Percentiles rank a stretch among this genome's conserved stretches.
Evolutionary conservation across 2,797 vertebrate genomes (phyloP).

Genomic region (Mionectes olivaceus): DNA sequence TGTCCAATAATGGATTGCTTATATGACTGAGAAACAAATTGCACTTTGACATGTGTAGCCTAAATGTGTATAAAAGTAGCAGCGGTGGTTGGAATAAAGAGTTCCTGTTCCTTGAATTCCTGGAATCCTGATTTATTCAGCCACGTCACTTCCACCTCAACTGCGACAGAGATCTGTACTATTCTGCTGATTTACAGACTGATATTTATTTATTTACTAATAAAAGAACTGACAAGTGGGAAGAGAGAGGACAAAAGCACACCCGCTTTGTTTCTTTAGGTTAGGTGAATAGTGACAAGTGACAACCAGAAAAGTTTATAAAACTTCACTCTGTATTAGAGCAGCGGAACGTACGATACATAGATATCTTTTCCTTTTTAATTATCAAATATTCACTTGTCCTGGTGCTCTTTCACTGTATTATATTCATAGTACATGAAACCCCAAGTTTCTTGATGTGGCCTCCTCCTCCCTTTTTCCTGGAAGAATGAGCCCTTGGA

Average conservation of each 20-base stretch:
- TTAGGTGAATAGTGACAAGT: neutral
- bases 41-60: too few relatives aligned
- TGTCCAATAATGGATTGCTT: too few relatives aligned
- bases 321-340: neutral
- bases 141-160: too few relatives aligned
- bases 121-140: too few relatives aligned
- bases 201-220: neutral
- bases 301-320: neutral
- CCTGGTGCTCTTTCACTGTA: slow-evolving; percentile 9
- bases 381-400: slow-evolving; percentile 24
- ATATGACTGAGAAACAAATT: too few relatives aligned
- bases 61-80: too few relatives aligned
- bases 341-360: neutral
- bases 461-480: neutral
- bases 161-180: neutral
- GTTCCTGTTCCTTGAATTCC: too few relatives aligned
- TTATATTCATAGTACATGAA: too few relatives aligned
- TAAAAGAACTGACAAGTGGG: neutral
- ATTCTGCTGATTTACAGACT: neutral
- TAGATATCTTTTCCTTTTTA: slow-evolving; percentile 11
- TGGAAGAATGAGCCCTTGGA: neutral
- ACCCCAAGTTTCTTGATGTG: neutral
- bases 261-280: neutral
- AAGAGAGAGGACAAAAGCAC: neutral
- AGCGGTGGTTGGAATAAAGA: too few relatives aligned